Conservation (phyloP, 2,113 vertebrate genomes). For the Phodopus roborovskii region DNA sequence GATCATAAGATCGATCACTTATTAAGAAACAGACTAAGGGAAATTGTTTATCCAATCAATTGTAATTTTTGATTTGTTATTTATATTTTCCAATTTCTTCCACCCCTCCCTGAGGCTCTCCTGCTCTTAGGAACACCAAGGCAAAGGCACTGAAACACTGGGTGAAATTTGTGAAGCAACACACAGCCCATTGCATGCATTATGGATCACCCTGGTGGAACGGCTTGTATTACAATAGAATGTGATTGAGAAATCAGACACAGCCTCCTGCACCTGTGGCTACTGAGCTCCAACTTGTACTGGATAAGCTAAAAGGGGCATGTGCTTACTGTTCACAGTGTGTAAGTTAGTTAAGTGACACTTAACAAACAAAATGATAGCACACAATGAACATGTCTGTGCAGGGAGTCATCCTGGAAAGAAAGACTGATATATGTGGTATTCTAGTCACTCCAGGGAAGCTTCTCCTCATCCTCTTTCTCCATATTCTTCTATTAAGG, state of each 20-base stretch:
- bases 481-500: not conserved
- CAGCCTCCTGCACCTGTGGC: conserved; percentile 81
- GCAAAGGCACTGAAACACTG: conserved; percentile 76
- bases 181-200: conserved; percentile 72
- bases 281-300: conserved; percentile 77
- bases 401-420: not conserved
- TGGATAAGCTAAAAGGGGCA: conserved; percentile 75
- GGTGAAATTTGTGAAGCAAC: conserved; percentile 73
- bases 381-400: conserved; percentile 61
- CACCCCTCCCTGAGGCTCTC: conserved; percentile 85
- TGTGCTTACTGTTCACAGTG: conserved; percentile 69
- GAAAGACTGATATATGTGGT: conserved; percentile 43
- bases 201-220: conserved; percentile 76
- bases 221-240: conserved; percentile 68
- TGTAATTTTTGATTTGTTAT: conserved; percentile 93
- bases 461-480: accelerated
- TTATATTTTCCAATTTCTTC: conserved; percentile 90
- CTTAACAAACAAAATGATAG: conserved; percentile 74
- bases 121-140: conserved; percentile 74
- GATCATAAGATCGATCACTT: conserved; percentile 91
- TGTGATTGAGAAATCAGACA: conserved; percentile 76
- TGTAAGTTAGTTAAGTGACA: conserved; percentile 18
- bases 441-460: conserved; percentile 17
- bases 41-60: conserved; percentile 93
- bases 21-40: conserved; percentile 91